Conservation (phyloP, 2,113 vertebrate species). For the Phrynocephalus versicolor region DNA sequence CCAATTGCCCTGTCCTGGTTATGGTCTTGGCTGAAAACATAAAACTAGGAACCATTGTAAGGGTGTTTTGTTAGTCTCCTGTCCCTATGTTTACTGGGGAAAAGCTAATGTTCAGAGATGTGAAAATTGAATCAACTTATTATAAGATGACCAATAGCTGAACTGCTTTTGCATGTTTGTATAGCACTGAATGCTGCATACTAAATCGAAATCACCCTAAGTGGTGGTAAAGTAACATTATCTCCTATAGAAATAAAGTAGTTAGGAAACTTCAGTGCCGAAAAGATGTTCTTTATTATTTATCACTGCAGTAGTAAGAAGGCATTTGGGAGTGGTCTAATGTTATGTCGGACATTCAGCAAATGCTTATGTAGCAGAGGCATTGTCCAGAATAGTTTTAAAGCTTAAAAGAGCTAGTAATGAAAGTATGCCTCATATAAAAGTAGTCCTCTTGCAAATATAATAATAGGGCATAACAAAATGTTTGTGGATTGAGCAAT, state of each 20-base stretch:
- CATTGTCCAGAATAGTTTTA: not conserved
- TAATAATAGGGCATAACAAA: not conserved
- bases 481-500: not conserved
- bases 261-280: not conserved
- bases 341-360: not conserved
- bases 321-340: not conserved
- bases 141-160: too few relatives aligned
- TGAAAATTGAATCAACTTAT: not conserved
- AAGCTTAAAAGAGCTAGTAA: not conserved
- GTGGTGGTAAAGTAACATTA: not conserved
- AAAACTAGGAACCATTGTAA: not conserved
- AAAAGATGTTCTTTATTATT: not conserved
- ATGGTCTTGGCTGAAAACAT: not conserved
- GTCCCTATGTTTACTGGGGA: not conserved
- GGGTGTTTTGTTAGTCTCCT: not conserved
- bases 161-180: not conserved
- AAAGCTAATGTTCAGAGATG: not conserved
- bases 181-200: not conserved
- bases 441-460: not conserved
- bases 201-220: not conserved
- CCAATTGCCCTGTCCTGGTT: not conserved
- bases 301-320: not conserved
- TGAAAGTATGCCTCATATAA: not conserved
- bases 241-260: not conserved
- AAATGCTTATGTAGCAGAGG: conserved; percentile 12